Conservation (phyloP, 1,140 invertebrate genomes). For the Drosophila murphyi region DNA sequence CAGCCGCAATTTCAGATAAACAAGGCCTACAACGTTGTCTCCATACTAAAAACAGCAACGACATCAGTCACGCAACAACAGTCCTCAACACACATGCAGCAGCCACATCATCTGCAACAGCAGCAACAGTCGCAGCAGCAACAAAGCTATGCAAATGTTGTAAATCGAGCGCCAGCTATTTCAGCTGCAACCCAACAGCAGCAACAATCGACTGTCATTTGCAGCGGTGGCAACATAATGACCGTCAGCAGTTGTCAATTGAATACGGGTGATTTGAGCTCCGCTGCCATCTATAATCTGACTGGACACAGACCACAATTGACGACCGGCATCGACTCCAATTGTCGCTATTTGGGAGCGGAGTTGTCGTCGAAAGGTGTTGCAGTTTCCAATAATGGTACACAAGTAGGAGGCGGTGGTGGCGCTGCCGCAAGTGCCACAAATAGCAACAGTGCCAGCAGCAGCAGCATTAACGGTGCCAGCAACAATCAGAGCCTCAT, state of each 20-base stretch:
- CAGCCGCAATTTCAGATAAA: conserved; percentile 69
- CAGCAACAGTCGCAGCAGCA: conserved; percentile 51
- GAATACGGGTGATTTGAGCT: conserved; percentile 40
- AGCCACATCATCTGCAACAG: conserved; percentile 36
- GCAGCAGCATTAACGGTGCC: conserved; percentile 11
- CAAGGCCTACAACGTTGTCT: conserved; percentile 65
- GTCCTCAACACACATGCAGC: conserved; percentile 37
- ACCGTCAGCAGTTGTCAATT: conserved; percentile 49
- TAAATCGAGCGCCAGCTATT: conserved; percentile 41
- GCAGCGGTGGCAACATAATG: conserved; percentile 54
- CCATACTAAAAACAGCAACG: conserved; percentile 53
- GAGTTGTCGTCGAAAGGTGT: conserved; percentile 34
- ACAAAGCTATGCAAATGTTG: conserved; percentile 55
- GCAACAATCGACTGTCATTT: conserved; percentile 58
- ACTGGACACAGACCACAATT: conserved; percentile 36
- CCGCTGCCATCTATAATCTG: conserved; percentile 54
- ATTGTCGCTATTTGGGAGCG: conserved; percentile 39
- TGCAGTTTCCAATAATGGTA: conserved; percentile 1
- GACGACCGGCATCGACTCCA: conserved; percentile 37
- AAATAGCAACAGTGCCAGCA: not conserved
- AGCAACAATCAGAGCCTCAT: conserved; percentile 38
- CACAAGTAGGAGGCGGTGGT: conserved; percentile 7
- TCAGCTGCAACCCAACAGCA: conserved; percentile 39
- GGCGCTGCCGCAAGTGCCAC: not conserved
- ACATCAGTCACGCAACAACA: conserved; percentile 5